phyloP scores from a whole-genome alignment of 2,797 vertebrate genomes.

The Nothura maculosa region DNA sequence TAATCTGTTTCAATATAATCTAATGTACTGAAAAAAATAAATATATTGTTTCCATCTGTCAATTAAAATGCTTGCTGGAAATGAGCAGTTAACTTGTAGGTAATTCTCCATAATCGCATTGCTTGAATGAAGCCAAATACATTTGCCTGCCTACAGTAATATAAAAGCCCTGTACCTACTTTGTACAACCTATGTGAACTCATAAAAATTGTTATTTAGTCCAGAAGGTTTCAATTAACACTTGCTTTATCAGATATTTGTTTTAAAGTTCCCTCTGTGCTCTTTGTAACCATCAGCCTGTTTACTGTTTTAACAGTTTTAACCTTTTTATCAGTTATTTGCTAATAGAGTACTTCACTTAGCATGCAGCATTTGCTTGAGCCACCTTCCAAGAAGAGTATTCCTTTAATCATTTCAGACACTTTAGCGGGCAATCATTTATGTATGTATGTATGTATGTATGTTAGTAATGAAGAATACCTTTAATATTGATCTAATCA shows the following conservation, averaged over 20 bases:
- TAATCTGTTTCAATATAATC: background rate
- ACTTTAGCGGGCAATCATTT: conserved; percentile 53
- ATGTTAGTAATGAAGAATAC: conserved; percentile 48
- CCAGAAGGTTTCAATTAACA: background rate
- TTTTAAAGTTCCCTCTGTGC: background rate
- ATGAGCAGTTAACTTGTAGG: background rate
- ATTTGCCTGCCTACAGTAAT: conserved; percentile 5
- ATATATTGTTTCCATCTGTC: conserved; percentile 5
- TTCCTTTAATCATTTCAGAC: conserved; percentile 49
- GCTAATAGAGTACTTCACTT: background rate
- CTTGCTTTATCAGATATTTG: background rate
- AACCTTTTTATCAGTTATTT: background rate
- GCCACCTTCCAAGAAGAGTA: background rate
- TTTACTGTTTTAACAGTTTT: background rate
- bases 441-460: conserved; percentile 15
- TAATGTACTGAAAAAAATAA: background rate
- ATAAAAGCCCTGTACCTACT: background rate
- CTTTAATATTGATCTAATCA: conserved; percentile 68
- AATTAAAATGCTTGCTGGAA: conserved; percentile 22
- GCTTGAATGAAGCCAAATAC: background rate
- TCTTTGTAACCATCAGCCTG: background rate
- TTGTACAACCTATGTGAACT: background rate
- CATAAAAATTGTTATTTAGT: background rate
- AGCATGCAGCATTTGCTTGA: background rate
- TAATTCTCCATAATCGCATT: conserved; percentile 2